Conservation (phyloP, 1,140 invertebrate genomes). For the Gryon sp. region DNA sequence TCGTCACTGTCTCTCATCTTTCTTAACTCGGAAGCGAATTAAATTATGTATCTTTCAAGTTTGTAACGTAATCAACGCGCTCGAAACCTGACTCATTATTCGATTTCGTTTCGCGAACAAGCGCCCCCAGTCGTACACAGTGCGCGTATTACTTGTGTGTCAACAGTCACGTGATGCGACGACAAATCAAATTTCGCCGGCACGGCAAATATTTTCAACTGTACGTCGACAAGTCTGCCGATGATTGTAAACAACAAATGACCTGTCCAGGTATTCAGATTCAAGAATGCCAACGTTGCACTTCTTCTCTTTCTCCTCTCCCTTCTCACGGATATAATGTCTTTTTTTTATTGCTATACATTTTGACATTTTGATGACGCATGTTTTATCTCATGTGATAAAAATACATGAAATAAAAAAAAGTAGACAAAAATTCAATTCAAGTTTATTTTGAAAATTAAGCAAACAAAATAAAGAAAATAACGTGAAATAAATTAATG, state of each 20-base stretch:
- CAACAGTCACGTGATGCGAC: constrained; percentile 42
- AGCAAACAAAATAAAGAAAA: too few relatives aligned
- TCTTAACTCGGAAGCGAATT: constrained; percentile 26
- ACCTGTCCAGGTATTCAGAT: constrained; percentile 19
- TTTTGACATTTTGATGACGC: not conserved
- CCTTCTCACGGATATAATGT: too few relatives aligned
- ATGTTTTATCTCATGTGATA: constrained; percentile 10
- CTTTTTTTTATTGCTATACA: too few relatives aligned
- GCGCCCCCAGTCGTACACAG: constrained; percentile 1
- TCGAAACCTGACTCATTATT: constrained; percentile 52
- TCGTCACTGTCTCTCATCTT: constrained; percentile 22
- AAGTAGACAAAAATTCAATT: too few relatives aligned
- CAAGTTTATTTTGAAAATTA: too few relatives aligned
- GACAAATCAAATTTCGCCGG: constrained; percentile 45
- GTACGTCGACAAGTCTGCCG: constrained; percentile 11
- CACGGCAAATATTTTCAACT: constrained; percentile 43
- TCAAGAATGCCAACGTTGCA: not conserved
- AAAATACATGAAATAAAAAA: too few relatives aligned
- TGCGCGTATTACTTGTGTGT: constrained; percentile 45
- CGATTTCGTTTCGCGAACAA: constrained; percentile 40
- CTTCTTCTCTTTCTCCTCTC: not conserved
- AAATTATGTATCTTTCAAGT: constrained; percentile 53
- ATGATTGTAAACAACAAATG: constrained; percentile 21
- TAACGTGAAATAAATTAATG: not conserved
- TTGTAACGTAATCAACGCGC: constrained; percentile 43